Evolutionary conservation across 2,113 vertebrate species (phyloP), one percentile per base, ranked within the genome.

Genomic region (Pluvialis apricaria): DNA sequence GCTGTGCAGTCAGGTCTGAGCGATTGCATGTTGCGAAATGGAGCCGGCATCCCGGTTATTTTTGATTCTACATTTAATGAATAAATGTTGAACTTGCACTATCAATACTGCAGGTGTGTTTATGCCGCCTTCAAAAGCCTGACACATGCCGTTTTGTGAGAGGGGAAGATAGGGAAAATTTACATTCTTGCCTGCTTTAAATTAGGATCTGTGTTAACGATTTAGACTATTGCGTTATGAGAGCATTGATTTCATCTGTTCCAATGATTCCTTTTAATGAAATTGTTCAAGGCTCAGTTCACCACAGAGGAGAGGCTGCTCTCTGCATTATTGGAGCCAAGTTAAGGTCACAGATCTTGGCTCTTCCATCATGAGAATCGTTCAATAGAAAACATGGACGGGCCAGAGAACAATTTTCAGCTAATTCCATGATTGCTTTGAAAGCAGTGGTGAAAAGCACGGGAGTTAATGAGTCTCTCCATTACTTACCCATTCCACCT

Each of bases 281-380:
- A 94, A 82, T 96, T 94, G 88, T 96, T 96, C 90, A 96, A 92
- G 88, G 71, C 81, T 97, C 92, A 79, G 92, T 85, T 91, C 77
- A 95, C 72, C 82, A 79, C 90, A 82, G 85, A 96, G 82, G 82
- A 96, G 89, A 94, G 86, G 21, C 82, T 79, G 86, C 78, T 94
- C 79, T 60, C 77, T 94, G 34, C 75, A 66, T 79, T 86, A 57
- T 51, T 45, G 86, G 54, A 78, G 71, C 84, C 78, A 94, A 85
- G 77, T 80, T 91, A 88, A 86, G 78, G 87, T 82, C 92, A 94
- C 83, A 86, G 70, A 55, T 76, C 71, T 89, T 96, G 97, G 82
- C 45, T 58, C 31, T 71, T 86, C n/a, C 83, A 76, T 82, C 68
- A 69, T 66, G 77, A 92, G 79, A 96, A 91, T 88, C 10, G 32